Evolutionary conservation across 2,797 vertebrate species (phyloP).

Genomic region (Gambelia wislizenii): DNA sequence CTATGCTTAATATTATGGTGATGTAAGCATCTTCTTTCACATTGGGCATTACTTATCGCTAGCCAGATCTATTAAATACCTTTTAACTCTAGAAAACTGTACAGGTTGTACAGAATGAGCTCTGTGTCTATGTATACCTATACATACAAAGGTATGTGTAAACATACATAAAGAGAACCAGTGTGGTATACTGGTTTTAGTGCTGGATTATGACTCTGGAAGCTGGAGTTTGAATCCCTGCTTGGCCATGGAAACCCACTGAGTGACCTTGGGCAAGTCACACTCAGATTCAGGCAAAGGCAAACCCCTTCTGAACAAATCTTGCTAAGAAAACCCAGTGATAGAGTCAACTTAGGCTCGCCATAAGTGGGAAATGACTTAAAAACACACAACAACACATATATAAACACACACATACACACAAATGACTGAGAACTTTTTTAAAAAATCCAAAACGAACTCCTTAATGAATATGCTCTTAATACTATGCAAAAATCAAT

Average conservation of each 20-base stretch:
- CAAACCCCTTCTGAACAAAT: no score
- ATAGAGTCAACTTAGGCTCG: no score
- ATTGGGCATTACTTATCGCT: background rate
- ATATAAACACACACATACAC: background rate
- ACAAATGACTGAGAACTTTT: background rate
- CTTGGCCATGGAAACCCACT: no score
- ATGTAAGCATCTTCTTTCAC: background rate
- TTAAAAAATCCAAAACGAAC: background rate
- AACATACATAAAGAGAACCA: no score
- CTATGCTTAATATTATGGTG: background rate
- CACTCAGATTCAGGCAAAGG: no score
- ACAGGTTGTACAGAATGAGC: no score
- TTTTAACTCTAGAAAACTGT: background rate
- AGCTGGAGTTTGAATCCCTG: no score
- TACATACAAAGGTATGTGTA: no score
- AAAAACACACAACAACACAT: background rate
- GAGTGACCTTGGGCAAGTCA: no score
- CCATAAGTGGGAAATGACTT: background rate
- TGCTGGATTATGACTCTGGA: no score
- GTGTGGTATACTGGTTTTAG: no score
- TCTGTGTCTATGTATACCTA: background rate
- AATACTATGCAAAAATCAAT: background rate
- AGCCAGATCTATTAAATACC: background rate
- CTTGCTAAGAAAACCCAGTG: no score
- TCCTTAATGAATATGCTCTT: conserved; percentile 24